These are phyloP conservation scores for Brachionus manjavacas DNA, from an alignment of 1,140 invertebrate species.

Conservation along the genomic window DNA sequence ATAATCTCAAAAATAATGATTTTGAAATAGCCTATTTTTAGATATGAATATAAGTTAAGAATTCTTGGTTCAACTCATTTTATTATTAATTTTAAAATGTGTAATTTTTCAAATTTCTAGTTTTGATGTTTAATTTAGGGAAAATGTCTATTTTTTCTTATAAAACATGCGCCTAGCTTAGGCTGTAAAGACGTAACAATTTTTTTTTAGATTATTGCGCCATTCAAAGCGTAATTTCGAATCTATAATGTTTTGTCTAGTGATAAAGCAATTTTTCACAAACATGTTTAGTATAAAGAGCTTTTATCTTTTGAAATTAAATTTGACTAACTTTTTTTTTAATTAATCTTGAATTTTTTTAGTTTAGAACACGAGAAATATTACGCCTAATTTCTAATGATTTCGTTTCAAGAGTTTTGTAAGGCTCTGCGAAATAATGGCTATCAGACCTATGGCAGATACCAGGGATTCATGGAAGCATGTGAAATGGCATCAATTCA, in stretches of 20 bases:
- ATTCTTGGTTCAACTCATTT: too few species aligned
- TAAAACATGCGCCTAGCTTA: too few species aligned
- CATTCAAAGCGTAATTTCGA: not conserved
- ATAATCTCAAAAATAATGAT: not conserved
- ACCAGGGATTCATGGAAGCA: not conserved
- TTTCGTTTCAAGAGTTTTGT: not conserved
- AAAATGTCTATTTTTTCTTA: too few species aligned
- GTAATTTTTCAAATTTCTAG: too few species aligned
- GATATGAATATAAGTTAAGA: not conserved
- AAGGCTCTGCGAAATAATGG: not conserved
- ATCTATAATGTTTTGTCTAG: not conserved
- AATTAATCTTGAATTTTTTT: not conserved
- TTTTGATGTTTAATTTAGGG: too few species aligned
- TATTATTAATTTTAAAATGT: too few species aligned
- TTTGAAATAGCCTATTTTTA: not conserved
- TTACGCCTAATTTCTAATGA: not conserved
- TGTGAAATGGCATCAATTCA: not conserved
- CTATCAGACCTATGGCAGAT: not conserved
- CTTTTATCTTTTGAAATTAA: not conserved
- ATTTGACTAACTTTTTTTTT: not conserved
- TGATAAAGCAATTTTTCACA: not conserved
- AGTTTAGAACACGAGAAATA: not conserved
- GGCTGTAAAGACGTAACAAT: not conserved
- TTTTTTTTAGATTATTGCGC: not conserved
- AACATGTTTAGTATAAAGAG: not conserved